These are phyloP conservation scores for Drosophila dives DNA, from an alignment of 2,888 invertebrate genomes.

Conservation along the genomic window DNA sequence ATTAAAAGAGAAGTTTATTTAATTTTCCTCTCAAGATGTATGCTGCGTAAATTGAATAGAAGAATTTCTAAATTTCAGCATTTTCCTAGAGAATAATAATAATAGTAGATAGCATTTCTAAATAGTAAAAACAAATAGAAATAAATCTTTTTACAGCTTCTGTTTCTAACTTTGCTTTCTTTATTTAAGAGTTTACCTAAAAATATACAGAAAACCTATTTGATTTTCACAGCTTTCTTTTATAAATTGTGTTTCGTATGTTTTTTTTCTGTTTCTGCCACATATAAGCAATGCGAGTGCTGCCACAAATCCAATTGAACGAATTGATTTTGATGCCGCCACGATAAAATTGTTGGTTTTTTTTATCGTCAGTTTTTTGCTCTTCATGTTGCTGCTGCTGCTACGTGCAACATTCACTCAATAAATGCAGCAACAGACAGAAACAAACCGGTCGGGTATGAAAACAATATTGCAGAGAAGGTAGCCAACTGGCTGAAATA, in stretches of 20 bases:
- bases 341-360: conserved; percentile 27
- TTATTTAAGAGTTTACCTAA: not conserved
- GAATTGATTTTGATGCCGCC: conserved; percentile 22
- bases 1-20: not conserved
- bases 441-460: conserved; percentile 6
- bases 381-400: not conserved
- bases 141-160: not conserved
- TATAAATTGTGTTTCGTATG: not conserved
- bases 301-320: conserved; percentile 28
- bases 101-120: not conserved
- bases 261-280: not conserved
- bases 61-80: not conserved
- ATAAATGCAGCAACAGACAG: conserved; percentile 20
- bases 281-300: conserved; percentile 1
- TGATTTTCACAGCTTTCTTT: not conserved
- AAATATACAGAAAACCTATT: not conserved
- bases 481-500: conserved; percentile 53
- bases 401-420: conserved; percentile 9
- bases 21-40: not conserved
- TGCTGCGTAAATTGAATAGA: not conserved
- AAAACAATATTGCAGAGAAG: conserved; percentile 51
- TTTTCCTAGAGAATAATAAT: not conserved
- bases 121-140: not conserved
- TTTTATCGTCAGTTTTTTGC: conserved; percentile 1
- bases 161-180: not conserved